Percentiles rank a stretch among this genome's conserved stretches.
Evolutionary conservation across 1,140 invertebrate genomes (phyloP).

Genomic region (Ceratina calcarata): DNA sequence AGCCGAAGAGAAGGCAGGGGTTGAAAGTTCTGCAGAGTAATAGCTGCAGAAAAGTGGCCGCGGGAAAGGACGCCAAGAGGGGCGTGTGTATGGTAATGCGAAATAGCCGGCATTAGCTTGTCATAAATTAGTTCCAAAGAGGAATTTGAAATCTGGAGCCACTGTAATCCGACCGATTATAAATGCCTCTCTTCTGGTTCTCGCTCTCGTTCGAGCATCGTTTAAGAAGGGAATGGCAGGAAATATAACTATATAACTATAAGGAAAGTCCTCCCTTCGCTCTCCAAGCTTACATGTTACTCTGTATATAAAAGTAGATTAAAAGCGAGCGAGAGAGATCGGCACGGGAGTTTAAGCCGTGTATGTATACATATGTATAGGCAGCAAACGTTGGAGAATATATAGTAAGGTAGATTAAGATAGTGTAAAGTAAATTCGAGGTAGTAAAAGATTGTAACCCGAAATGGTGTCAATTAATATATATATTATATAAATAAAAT

Average conservation of each 20-base stretch:
- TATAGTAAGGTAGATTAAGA: no score
- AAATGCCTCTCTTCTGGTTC: constrained; percentile 32
- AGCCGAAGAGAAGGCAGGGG: background rate
- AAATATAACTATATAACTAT: background rate
- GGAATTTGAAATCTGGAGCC: constrained; percentile 39
- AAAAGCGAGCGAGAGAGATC: no score
- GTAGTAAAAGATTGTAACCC: no score
- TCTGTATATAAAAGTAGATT: no score
- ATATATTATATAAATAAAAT: no score
- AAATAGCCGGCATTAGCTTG: constrained; percentile 47
- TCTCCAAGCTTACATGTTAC: no score
- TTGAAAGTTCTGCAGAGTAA: constrained; percentile 39
- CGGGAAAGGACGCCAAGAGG: constrained; percentile 45
- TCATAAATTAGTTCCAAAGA: constrained; percentile 42
- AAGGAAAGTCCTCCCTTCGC: no score
- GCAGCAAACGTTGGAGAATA: no score
- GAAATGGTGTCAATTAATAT: no score
- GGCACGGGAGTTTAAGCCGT: no score
- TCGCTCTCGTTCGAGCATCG: background rate
- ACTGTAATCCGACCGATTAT: constrained; percentile 32
- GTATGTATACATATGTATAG: no score
- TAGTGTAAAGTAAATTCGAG: no score
- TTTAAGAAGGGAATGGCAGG: background rate
- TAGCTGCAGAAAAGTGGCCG: constrained; percentile 43
- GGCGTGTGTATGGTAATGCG: constrained; percentile 48